Evolutionary conservation across 2,888 invertebrate species (phyloP), one percentile per base, ranked within the genome.

Genomic region (Shargacucullia verbasci): DNA sequence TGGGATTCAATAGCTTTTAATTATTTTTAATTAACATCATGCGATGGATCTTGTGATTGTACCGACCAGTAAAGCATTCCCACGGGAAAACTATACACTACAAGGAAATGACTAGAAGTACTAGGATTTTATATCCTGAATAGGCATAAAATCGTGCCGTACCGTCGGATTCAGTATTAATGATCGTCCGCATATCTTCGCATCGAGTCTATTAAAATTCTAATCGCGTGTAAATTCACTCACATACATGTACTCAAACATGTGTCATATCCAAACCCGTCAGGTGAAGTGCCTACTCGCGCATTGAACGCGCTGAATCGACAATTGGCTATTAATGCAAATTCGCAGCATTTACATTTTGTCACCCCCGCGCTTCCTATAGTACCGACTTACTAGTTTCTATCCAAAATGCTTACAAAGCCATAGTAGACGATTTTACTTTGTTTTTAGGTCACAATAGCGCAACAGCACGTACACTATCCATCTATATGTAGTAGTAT

Each of bases 261-360:
- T 88, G 84, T 93, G 92, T 92, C 90, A 90, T 89, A 87, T 83
- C 91, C 91, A 89, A 90, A 91, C 78, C 78, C 66, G 89, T 84
- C 78, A 65, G 73, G 70, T 67, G 73, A 75, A 83, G 79, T 81
- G 80, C 66, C 73, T 78, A 73, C 81, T 78, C 70, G 76, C 74
- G 65, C 67, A 76, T 70, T 59, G 74, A 79, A 81, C 80, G 84
- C 73, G 84, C 84, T 87, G 91, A 90, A 91, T 92, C 66, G 70
- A 76, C 86, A 87, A 91, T 90, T 76, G 83, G 40, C 73, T 83
- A 85, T 87, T 89, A 89, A 91, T 92, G 88, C 82, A 85, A 90
- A 91, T 89, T 76, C 50, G 80, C 75, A 59, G 73, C 73, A 82
- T 87, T 84, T 80, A 76, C 82, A 87, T 83, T 67, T 78, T 77